Evolutionary conservation across 2,888 invertebrate genomes (phyloP).

Genomic region (Apamea sordens): DNA sequence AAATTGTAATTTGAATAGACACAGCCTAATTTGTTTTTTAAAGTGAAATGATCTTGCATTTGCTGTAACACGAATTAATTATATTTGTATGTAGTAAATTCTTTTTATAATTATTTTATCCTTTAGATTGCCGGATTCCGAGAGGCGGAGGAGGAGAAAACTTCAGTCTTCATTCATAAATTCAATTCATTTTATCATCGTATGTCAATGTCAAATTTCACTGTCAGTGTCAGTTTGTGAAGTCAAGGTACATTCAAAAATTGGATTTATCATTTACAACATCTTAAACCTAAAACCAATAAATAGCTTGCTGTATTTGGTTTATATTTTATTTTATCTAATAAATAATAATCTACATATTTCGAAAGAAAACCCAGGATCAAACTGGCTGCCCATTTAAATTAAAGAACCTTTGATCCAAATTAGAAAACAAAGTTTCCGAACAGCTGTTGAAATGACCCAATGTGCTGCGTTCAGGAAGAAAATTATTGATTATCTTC

Average conservation of each 20-base stretch:
- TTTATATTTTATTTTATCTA: not conserved
- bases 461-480: not conserved
- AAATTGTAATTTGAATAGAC: not conserved
- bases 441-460: not conserved
- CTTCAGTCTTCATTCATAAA: not conserved
- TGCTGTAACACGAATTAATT: not conserved
- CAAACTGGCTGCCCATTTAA: not conserved
- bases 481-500: too few species aligned
- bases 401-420: too few species aligned
- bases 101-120: not conserved
- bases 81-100: not conserved
- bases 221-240: not conserved
- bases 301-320: not conserved
- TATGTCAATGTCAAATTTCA: conserved; percentile 7
- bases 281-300: not conserved
- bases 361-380: not conserved
- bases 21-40: not conserved
- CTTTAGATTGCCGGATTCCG: not conserved
- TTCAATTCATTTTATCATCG: too few species aligned
- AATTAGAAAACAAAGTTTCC: not conserved
- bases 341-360: not conserved
- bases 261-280: not conserved
- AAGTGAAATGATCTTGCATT: not conserved
- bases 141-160: not conserved
- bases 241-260: not conserved